Evolutionary conservation across 2,113 vertebrate species (phyloP).

Genomic region (Symphodus melops): DNA sequence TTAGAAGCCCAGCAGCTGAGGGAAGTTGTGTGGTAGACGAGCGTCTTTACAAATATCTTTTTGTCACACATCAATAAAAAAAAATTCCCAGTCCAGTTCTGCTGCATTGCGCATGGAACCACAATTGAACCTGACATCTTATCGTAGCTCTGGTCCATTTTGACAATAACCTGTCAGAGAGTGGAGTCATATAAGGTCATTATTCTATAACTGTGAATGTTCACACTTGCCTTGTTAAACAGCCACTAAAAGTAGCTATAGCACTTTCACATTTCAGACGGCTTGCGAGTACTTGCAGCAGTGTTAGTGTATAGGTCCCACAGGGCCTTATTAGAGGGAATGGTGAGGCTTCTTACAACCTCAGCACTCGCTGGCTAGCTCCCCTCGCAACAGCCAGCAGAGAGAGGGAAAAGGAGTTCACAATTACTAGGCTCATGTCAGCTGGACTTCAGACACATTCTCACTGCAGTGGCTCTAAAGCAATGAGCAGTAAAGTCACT

Average conservation of each 20-base stretch:
- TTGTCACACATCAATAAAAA: constrained; percentile 4
- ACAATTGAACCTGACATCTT: constrained; percentile 48
- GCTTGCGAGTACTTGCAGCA: constrained; percentile 80
- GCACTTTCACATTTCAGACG: constrained; percentile 77
- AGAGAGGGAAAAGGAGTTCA: constrained; percentile 52
- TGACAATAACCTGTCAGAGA: constrained; percentile 53
- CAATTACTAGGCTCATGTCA: constrained; percentile 67
- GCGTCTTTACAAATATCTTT: constrained; percentile 1
- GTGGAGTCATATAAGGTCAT: constrained; percentile 58
- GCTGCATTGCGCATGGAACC: not conserved
- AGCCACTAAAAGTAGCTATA: constrained; percentile 46
- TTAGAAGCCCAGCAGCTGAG: not conserved
- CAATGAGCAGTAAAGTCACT: constrained; percentile 62
- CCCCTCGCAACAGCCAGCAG: constrained; percentile 63
- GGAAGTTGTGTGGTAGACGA: constrained; percentile 1
- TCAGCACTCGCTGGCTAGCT: constrained; percentile 57
- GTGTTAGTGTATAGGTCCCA: constrained; percentile 78
- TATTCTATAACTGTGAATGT: constrained; percentile 65
- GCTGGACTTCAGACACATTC: constrained; percentile 56
- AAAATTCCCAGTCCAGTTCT: constrained; percentile 11
- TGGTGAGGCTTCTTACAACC: constrained; percentile 69
- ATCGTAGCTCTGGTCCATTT: constrained; percentile 27
- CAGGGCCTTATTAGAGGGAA: constrained; percentile 87
- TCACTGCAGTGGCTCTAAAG: constrained; percentile 58
- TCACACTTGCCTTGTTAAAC: constrained; percentile 70